Evolutionary conservation across 2,113 vertebrate species (phyloP), one percentile per base, ranked within the genome.

Genomic region (Brienomyrus longianalis): DNA sequence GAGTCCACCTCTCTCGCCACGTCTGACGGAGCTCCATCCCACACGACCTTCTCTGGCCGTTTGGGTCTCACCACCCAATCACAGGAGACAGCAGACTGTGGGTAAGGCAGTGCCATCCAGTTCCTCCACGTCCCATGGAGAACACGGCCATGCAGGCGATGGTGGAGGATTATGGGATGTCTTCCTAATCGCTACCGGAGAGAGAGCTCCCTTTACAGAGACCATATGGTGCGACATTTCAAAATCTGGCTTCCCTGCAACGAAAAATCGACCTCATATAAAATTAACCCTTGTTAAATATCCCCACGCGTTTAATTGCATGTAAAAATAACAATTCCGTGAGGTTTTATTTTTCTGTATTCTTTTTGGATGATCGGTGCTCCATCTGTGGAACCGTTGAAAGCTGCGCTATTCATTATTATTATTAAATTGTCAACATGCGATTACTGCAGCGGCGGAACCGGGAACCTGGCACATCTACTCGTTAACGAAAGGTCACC

Each of bases 361-460:
- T 23, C 17, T 59, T 88, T 59, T 50, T 17, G 50, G 45, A 50
- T 27, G 45, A 87, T 43, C 6, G 31, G 50, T 43, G 43, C 43
- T 87, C 86, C 31, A 51, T 87, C 31, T 54, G 86, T 39, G 13
- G 51, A 39, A 39, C 27, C 9, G 27, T 56, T 7, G 27, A 54
- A 87, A 87, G 27, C 31, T 3, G 15, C 21, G 3, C 56, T 88
- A 1, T 88, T 59, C 56, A 45, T 56, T 62, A 62, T 88, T 62
- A 62, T 88, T 88, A 88, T 66, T 59, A 88, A 88, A 88, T 59
- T 88, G 87, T 66, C 56, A 88, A 66, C 19, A 45, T 43, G 56
- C 87, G 66, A 88, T 88, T 88, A 88, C 35, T 88, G 87, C 27
- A 21, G 43, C 3, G 45, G 11, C 27, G 10, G 39, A 66, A 39